phyloP scores from a whole-genome alignment of 2,888 invertebrate genomes.

The Hipparchia semele region DNA sequence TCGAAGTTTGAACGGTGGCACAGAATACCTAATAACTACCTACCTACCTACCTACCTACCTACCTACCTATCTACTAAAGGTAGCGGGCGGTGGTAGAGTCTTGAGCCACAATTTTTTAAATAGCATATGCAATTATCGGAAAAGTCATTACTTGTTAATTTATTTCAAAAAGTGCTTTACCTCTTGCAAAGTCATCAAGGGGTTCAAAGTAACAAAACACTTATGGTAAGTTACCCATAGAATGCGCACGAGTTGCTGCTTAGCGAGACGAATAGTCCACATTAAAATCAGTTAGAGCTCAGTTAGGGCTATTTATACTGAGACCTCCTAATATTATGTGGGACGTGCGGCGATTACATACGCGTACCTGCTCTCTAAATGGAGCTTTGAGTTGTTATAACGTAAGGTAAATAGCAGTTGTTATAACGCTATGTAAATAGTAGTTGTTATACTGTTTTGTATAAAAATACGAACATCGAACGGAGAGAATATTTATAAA shows the following conservation, averaged over 20 bases:
- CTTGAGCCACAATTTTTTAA: too few relatives aligned
- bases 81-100: too few relatives aligned
- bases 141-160: constrained; percentile 2
- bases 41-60: too few relatives aligned
- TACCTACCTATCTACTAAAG: too few relatives aligned
- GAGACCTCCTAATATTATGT: constrained; percentile 57
- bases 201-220: constrained; percentile 59
- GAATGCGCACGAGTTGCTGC: constrained; percentile 34
- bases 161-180: background rate
- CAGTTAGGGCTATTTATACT: constrained; percentile 53
- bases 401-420: too few relatives aligned
- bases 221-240: constrained; percentile 42
- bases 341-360: constrained; percentile 30
- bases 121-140: background rate
- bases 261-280: constrained; percentile 47
- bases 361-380: background rate
- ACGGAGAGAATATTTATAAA: too few relatives aligned
- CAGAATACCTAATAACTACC: too few relatives aligned
- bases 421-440: too few relatives aligned
- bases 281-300: constrained; percentile 67
- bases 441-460: too few relatives aligned
- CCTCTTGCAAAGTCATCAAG: constrained; percentile 46
- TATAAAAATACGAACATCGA: too few relatives aligned
- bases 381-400: background rate
- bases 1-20: too few relatives aligned